Conservation (phyloP, 2,888 invertebrate genomes). For the Plagodis pulveraria region DNA sequence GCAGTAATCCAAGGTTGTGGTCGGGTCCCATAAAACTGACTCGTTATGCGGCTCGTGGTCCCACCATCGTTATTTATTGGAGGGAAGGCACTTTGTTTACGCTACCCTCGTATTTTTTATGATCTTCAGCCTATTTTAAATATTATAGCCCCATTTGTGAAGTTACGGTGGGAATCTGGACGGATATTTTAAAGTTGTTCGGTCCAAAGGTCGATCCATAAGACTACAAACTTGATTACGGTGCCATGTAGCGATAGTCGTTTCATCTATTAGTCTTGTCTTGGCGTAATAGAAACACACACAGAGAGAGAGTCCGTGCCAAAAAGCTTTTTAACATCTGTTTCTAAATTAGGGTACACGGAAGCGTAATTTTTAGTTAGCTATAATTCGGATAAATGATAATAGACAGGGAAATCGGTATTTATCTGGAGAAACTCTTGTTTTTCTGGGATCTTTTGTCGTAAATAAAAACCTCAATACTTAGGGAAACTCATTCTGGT, state of each 20-base stretch:
- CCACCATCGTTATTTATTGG: conserved; percentile 56
- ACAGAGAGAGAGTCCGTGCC: conserved; percentile 9
- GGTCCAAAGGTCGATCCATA: conserved; percentile 28
- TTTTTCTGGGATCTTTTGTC: too few relatives aligned
- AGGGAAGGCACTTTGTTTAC: conserved; percentile 56
- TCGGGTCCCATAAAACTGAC: conserved; percentile 38
- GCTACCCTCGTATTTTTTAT: conserved; percentile 56
- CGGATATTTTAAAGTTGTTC: conserved; percentile 36
- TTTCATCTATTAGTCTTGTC: conserved; percentile 35
- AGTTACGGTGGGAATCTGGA: conserved; percentile 39
- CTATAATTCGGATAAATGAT: conserved; percentile 3
- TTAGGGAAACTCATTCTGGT: too few relatives aligned
- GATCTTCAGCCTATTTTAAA: conserved; percentile 56
- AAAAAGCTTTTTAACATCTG: conserved; percentile 21
- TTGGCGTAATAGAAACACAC: conserved; percentile 26
- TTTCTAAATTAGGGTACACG: conserved; percentile 23
- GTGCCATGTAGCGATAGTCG: conserved; percentile 32
- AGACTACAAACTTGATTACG: conserved; percentile 27
- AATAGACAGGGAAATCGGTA: not conserved
- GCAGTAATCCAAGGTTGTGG: conserved; percentile 36
- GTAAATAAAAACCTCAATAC: too few relatives aligned
- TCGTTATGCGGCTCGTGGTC: conserved; percentile 45
- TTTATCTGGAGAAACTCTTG: not conserved
- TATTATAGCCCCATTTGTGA: conserved; percentile 50
- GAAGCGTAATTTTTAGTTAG: conserved; percentile 22